Conservation (phyloP, 2,113 vertebrate species). For the Cyprinodon variegatus region DNA sequence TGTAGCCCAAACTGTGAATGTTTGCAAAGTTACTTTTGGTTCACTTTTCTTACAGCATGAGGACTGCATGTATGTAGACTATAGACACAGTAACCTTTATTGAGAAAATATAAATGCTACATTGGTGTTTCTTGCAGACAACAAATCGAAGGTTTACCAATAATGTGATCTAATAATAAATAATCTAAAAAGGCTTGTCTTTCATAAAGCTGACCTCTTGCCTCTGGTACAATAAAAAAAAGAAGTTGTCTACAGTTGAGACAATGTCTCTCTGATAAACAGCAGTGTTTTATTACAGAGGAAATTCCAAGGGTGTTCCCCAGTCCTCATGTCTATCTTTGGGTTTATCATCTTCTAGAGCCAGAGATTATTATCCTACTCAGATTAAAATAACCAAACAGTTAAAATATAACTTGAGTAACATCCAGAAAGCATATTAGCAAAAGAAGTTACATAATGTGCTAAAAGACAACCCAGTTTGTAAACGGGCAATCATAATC, state of each 20-base stretch:
- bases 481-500: not conserved
- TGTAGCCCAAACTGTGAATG: not conserved
- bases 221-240: too few species aligned
- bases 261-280: not conserved
- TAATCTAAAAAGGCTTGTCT: not conserved
- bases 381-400: too few species aligned
- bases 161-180: not conserved
- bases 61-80: not conserved
- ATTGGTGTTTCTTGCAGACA: too few species aligned
- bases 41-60: not conserved
- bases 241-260: not conserved
- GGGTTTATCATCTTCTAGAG: too few species aligned
- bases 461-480: not conserved
- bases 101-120: not conserved
- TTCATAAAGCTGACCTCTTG: not conserved
- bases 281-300: not conserved
- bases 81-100: not conserved
- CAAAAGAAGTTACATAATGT: too few species aligned
- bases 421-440: too few species aligned
- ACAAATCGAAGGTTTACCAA: not conserved
- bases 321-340: too few species aligned
- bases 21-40: not conserved
- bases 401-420: too few species aligned
- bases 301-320: too few species aligned
- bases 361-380: too few species aligned